Evolutionary conservation across 2,113 vertebrate species (phyloP).

Genomic region (Hippocampus mohnikei): DNA sequence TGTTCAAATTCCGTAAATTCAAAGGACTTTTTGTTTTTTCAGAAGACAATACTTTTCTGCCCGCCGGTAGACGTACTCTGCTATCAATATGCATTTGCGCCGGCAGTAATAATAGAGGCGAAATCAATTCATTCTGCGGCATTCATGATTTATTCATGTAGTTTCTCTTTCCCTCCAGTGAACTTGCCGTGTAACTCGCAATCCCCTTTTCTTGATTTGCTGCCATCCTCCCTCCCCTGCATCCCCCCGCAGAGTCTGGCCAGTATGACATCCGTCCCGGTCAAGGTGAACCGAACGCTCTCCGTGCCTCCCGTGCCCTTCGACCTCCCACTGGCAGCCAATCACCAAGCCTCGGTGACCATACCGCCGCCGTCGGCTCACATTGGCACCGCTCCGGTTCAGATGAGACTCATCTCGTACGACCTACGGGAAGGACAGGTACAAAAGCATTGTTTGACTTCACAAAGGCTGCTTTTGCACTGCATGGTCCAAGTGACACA

Average conservation of each 20-base stretch:
- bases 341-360: conserved; percentile 73
- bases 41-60: conserved; percentile 26
- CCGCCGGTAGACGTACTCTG: conserved; percentile 18
- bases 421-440: conserved; percentile 90
- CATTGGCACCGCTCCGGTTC: conserved; percentile 74
- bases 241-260: conserved; percentile 75
- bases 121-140: conserved; percentile 50
- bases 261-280: conserved; percentile 80
- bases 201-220: conserved; percentile 8
- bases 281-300: conserved; percentile 81
- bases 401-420: conserved; percentile 85
- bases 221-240: background rate
- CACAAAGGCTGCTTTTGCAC: background rate
- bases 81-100: conserved; percentile 45
- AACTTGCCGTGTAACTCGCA: conserved; percentile 32
- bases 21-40: too few relatives aligned
- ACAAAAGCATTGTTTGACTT: conserved; percentile 7
- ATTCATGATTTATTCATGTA: conserved; percentile 54
- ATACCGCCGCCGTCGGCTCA: conserved; percentile 81
- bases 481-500: background rate
- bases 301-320: conserved; percentile 78
- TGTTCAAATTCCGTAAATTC: too few relatives aligned
- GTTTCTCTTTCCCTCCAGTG: conserved; percentile 37
- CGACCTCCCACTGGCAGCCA: conserved; percentile 77
- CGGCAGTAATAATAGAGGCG: conserved; percentile 47